phyloP scores from a whole-genome alignment of 92 coral and sea anemone species.

The Virgularia gustaviana region DNA sequence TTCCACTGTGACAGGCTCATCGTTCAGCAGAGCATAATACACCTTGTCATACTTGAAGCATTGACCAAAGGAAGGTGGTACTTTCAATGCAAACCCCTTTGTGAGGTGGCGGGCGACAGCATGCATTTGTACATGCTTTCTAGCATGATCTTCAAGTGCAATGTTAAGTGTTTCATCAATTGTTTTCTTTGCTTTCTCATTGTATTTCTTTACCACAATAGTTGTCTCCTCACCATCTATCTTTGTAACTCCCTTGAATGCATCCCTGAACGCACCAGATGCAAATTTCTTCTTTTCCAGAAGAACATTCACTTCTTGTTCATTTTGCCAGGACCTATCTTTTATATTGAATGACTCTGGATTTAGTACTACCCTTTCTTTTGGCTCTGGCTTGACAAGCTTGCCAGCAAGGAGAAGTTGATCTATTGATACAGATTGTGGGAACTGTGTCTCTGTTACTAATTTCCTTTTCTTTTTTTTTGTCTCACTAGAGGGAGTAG shows the following conservation, averaged over 20 bases:
- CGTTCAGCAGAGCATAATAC: conserved; percentile 47
- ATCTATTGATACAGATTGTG: conserved; percentile 60
- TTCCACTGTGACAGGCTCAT: conserved; percentile 62
- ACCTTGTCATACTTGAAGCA: conserved; percentile 56
- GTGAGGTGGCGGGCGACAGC: conserved; percentile 60
- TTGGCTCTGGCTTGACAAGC: conserved; percentile 53
- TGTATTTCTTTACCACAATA: conserved; percentile 56
- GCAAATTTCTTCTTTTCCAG: conserved; percentile 61
- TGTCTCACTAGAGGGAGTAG: conserved; percentile 50
- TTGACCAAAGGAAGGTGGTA: conserved; percentile 57
- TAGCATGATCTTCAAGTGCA: conserved; percentile 51
- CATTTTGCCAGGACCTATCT: conserved; percentile 44
- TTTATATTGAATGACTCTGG: conserved; percentile 53
- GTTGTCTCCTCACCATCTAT: too few species aligned
- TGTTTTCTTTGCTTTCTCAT: conserved; percentile 43
- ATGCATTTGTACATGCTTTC: conserved; percentile 74
- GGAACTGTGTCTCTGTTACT: conserved; percentile 45
- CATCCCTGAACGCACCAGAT: conserved; percentile 74
- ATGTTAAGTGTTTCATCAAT: conserved; percentile 48
- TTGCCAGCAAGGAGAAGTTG: conserved; percentile 57
- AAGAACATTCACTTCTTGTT: conserved; percentile 34
- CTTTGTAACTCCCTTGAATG: conserved; percentile 51
- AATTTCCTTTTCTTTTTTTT: conserved; percentile 32
- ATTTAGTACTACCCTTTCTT: conserved; percentile 38
- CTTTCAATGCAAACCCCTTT: conserved; percentile 42